A percentile compares a stretch with the other conserved stretches of the same genome.
Evolutionary conservation across 1,140 invertebrate genomes (phyloP).

Genomic region (Mya arenaria): DNA sequence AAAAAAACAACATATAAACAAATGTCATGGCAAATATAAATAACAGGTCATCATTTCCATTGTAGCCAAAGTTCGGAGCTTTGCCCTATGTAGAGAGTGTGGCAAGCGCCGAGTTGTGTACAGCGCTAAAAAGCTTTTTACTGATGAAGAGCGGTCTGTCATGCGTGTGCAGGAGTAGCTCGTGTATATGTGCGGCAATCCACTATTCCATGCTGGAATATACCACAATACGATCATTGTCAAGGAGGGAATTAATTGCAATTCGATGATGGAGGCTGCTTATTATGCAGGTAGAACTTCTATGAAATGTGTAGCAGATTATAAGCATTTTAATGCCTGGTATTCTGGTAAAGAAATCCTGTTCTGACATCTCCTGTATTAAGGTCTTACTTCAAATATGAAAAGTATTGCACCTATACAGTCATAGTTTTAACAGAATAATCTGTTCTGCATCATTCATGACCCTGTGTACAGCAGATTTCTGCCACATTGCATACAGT

Average conservation of each 20-base stretch:
- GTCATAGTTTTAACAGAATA: too few species aligned
- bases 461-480: too few species aligned
- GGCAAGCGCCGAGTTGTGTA: constrained; percentile 39
- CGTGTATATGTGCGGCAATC: constrained; percentile 36
- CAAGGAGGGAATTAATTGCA: constrained; percentile 33
- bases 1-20: too few species aligned
- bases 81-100: constrained; percentile 35
- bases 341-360: neutral
- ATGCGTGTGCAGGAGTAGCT: constrained; percentile 36
- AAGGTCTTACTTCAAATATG: neutral
- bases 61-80: constrained; percentile 20
- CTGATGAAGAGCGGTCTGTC: neutral
- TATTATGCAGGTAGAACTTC: constrained; percentile 39
- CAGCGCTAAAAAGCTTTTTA: neutral
- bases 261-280: constrained; percentile 12
- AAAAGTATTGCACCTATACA: neutral
- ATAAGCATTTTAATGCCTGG: neutral
- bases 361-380: neutral
- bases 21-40: too few species aligned
- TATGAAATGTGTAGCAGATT: neutral
- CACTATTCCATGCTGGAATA: constrained; percentile 39
- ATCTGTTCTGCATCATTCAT: too few species aligned
- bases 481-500: too few species aligned
- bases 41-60: too few species aligned
- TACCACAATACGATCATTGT: constrained; percentile 30